Evolutionary conservation across 1,140 invertebrate genomes (phyloP).

Genomic region (Pseudomyrmex dendroicus): DNA sequence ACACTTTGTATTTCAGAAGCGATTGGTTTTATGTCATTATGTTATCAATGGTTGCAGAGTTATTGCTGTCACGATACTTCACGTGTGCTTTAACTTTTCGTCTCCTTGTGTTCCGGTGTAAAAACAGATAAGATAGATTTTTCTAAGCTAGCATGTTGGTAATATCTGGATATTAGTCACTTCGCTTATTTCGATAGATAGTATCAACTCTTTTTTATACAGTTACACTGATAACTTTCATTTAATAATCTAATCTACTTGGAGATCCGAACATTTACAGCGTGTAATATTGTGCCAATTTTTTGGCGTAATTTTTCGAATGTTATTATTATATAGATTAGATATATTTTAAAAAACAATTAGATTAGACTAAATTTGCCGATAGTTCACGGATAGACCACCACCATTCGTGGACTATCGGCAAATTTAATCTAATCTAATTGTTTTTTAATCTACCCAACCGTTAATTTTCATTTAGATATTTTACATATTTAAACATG

Average conservation of each 20-base stretch:
- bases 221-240: slow-evolving; percentile 5
- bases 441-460: no score
- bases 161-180: neutral
- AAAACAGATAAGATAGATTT: no score
- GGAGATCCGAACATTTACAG: neutral
- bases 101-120: neutral
- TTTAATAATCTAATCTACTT: slow-evolving; percentile 8
- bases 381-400: no score
- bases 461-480: no score
- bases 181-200: slow-evolving; percentile 2
- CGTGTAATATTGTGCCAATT: neutral
- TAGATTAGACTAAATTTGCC: no score
- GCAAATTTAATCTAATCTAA: no score
- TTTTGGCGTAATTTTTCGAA: neutral
- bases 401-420: no score
- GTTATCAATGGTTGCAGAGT: neutral
- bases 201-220: neutral
- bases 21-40: slow-evolving; percentile 6
- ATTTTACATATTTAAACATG: no score
- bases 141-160: neutral
- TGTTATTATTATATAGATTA: no score
- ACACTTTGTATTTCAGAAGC: neutral
- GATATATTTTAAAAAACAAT: no score
- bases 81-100: neutral
- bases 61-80: neutral